Evolutionary conservation across 2,797 vertebrate species (phyloP).

Genomic region (Gorsachius magnificus): DNA sequence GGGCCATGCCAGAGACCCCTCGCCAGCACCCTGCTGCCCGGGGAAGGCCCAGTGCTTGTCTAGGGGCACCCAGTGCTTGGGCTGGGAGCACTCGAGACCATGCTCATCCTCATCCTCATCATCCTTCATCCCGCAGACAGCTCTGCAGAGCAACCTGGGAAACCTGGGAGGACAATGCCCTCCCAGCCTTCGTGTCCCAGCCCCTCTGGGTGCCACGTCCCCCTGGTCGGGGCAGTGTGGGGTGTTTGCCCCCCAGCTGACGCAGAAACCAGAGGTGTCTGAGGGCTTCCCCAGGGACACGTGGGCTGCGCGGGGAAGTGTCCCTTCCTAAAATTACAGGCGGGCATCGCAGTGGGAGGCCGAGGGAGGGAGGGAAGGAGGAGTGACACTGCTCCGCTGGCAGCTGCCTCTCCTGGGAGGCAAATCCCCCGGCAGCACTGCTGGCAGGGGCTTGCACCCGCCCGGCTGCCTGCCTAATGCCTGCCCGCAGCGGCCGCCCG

Average conservation of each 20-base stretch:
- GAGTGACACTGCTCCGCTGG: fast-evolving
- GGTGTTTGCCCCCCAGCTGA: neutral
- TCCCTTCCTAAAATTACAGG: neutral
- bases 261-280: neutral
- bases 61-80: neutral
- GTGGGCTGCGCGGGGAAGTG: neutral
- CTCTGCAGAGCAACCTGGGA: neutral
- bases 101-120: neutral
- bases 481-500: neutral
- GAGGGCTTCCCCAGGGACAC: neutral
- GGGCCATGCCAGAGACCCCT: neutral
- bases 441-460: fast-evolving
- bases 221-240: fast-evolving
- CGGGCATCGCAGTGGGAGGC: fast-evolving
- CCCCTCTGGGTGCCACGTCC: fast-evolving
- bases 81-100: too few relatives aligned
- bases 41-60: neutral
- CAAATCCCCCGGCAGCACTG: neutral
- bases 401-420: neutral
- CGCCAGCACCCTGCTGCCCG: neutral
- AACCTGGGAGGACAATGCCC: too few relatives aligned
- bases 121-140: neutral
- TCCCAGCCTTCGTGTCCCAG: fast-evolving
- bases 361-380: neutral
- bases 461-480: neutral